Evolutionary conservation across 2,113 vertebrate species (phyloP), one percentile per base, ranked within the genome.

Genomic region (Tichodroma muraria): DNA sequence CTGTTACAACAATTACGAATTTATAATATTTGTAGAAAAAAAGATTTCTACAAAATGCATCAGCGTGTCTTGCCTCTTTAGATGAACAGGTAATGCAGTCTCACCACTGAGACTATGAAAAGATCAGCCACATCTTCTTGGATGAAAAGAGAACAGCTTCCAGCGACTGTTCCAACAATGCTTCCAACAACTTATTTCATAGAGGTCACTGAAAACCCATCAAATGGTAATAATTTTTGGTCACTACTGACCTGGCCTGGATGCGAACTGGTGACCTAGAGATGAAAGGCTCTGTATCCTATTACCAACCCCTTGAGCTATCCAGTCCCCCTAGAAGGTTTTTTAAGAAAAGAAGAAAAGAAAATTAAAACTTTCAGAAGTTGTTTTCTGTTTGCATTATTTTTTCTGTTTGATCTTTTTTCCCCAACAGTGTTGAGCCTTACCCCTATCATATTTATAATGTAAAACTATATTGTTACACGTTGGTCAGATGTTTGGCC

Each of bases 221-320:
- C 68, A 95, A 80, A 96, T 90, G 87, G 91, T 95, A 96, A 96
- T 53, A 95, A 91, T 71, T 91, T 95, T 85, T 96, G 96, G 95
- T 97, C 95, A 96, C 79, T 97, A 97, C 96, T 97, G 96, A 97
- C 96, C 95, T 97, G 95, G 95, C 94, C 95, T 97, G 96, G 95
- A 88, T 96, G 95, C 85, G 47, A 95, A 94, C 88, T 96, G 95
- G 88, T 97, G 95, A 96, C 96, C 96, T 97, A 97, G 94, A 95
- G 96, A 80, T 96, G 96, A 97, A 97, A 97, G 93, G 95, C 37
- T 97, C 94, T 97, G 95, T 94, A 95, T 94, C 95, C 91, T 96
- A 97, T 95, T 96, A 97, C 85, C 89, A 96, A 96, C 96, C 96
- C 96, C 89, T 96, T 97, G 95, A 97, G 95, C 96, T 97, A 97